phyloP scores from a whole-genome alignment of 2,888 invertebrate species.

The Sinohyriopsis cumingii region DNA sequence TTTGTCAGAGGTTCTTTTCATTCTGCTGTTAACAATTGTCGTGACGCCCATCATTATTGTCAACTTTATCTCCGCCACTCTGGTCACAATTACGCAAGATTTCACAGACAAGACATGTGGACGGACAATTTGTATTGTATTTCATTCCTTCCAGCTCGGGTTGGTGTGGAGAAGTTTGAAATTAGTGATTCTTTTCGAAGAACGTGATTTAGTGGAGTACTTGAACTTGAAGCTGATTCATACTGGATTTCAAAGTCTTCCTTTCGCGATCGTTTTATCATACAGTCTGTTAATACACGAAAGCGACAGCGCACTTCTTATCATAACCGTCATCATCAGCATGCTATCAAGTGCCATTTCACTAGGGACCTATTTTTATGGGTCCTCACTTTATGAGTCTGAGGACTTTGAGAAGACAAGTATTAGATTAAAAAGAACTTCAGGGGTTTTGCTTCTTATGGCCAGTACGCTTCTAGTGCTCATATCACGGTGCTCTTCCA shows the following conservation, averaged over 20 bases:
- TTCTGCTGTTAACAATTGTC: constrained; percentile 33
- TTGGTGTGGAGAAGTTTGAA: constrained; percentile 53
- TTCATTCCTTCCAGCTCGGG: constrained; percentile 53
- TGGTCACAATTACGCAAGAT: constrained; percentile 43
- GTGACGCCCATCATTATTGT: constrained; percentile 40
- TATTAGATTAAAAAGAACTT: constrained; percentile 22
- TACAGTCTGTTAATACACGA: constrained; percentile 26
- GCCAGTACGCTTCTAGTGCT: constrained; percentile 37
- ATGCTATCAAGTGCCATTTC: constrained; percentile 32
- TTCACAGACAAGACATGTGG: constrained; percentile 38
- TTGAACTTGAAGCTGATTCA: constrained; percentile 49
- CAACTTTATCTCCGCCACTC: constrained; percentile 48
- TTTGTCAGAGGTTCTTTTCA: constrained; percentile 23
- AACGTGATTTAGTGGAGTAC: constrained; percentile 47
- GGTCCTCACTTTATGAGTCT: constrained; percentile 31
- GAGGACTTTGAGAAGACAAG: constrained; percentile 35
- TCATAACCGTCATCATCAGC: constrained; percentile 28
- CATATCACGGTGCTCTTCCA: constrained; percentile 41
- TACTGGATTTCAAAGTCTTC: constrained; percentile 46
- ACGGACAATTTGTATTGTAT: constrained; percentile 37
- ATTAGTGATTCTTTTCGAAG: constrained; percentile 43
- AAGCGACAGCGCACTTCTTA: constrained; percentile 15
- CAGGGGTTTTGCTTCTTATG: constrained; percentile 33
- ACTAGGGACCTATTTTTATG: constrained; percentile 33
- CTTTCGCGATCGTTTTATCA: constrained; percentile 37